phyloP scores from a whole-genome alignment of 2,113 vertebrate genomes.

The Copsychus sechellarum region DNA sequence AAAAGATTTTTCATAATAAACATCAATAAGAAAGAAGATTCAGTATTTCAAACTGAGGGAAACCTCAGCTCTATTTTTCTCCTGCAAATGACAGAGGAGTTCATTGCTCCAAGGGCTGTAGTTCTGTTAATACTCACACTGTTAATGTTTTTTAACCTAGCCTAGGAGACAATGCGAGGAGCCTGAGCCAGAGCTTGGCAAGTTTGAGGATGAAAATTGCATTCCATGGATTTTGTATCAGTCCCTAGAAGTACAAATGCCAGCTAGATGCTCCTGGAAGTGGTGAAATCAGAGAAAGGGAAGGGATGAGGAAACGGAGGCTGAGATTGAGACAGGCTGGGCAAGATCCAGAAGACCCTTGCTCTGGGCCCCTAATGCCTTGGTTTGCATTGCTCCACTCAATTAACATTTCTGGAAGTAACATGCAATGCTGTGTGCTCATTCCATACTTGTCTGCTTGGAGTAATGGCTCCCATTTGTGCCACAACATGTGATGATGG shows the following conservation, averaged over 20 bases:
- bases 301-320: background rate
- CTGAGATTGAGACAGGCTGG: background rate
- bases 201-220: background rate
- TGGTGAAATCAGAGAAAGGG: background rate
- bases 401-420: background rate
- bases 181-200: background rate
- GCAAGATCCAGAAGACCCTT: background rate
- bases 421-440: background rate
- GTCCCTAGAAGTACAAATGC: background rate
- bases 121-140: background rate
- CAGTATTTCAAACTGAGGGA: background rate
- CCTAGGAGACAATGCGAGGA: background rate
- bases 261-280: background rate
- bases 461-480: conserved; percentile 41
- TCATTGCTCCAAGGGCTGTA: background rate
- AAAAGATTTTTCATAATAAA: background rate
- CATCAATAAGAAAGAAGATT: background rate
- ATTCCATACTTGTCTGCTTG: conserved; percentile 4
- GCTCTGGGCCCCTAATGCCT: background rate
- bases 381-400: background rate
- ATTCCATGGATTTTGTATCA: background rate
- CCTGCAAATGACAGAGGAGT: background rate
- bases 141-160: background rate
- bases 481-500: conserved; percentile 1
- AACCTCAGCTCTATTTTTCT: background rate